Base-by-base conservation (phyloP, 2,888 invertebrate species). In the Myopa tessellatipennis region DNA sequence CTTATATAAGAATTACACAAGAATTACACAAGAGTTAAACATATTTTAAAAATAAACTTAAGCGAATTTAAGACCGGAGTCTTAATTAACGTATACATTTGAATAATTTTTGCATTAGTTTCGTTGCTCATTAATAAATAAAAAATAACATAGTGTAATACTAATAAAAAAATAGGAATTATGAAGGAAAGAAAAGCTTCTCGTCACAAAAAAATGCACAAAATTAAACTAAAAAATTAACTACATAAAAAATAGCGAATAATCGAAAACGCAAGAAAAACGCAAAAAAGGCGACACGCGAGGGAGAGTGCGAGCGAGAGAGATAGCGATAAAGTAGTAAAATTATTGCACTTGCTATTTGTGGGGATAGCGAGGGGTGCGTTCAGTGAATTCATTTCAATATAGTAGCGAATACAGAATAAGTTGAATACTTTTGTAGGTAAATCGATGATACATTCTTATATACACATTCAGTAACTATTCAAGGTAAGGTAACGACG, bases 401-500 rank as follows among this genome's bases (percentile, higher is more conserved):
- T 68, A 40, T 45, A 69, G 26, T 6, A 18, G 26, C 4, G 16
- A 26, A 45, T 45, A 45, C 18, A 38, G 34, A 16, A 4, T n/a
- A 16, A 75, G 18, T 75, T 78, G 81, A 85, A 85, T 85, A 85
- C 85, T 85, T 84, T 84, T 79, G 81, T 83, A 83, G 85, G 85
- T 84, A 85, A 84, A 83, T 83, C 81, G 84, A 85, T 84, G 84
- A 83, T 83, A 81, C 80, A 67, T 40, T 70, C 69, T 18, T 58
- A 36, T 71, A 38, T 58, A 14, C 45, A 68, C 58, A 26, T 45
- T 76, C 77, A 78, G 80, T 79, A 80, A 82, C 80, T 83, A 82
- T 82, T 85, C 83, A 86, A 84, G 4, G 8, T 84, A 86, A 86
- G 85, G 83, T 83, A 85, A 84, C 84, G 85, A 84, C 79, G 85